Base-by-base conservation (phyloP, 2,797 vertebrate genomes). In the Helarctos malayanus region DNA sequence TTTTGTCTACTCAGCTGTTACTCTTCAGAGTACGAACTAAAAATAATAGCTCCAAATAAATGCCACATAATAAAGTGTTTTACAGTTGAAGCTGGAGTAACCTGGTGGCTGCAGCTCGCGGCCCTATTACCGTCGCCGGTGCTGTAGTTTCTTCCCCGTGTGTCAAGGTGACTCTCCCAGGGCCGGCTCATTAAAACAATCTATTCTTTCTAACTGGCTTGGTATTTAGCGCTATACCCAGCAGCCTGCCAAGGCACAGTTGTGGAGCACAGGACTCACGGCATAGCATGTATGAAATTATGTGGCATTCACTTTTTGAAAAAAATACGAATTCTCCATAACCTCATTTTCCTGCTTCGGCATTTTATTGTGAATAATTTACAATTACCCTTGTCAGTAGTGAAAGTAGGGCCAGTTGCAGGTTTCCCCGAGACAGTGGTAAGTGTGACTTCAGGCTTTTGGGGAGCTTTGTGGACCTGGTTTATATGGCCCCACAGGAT, bases 31-130 rank as follows among this genome's bases (percentile, higher is more conserved):
- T 94, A 69, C 57, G 94, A 97, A 91, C 94, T 95, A 94, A 97
- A 98, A 98, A 97, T 91, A 97, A 95, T 61, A 89, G 92, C 94
- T 94, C 89, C 52, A 98, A 98, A 96, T 92, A 97, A 97, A 97
- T 94, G 96, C 86, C 97, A 91, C 75, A 75, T 98, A 97, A 92
- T 96, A 80, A 97, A 97, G 68, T 96, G 88, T 89, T 97, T 93
- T 69, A 81, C 89, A 86, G 83, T 75, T 8, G 79, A 52, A 76
- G n/a, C 35, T 80, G 97, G 97, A 45, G 76, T 94, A 52, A 78
- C 68, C 80, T 92, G 91, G 45, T 95, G 88, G 96, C 95, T 95
- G 88, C 69, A 71, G 81, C 90, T 61, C 1, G 5, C 65, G 21
- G 35, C 94, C 95, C 94, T 59, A 0, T 92, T 94, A 83, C 93